phyloP scores from a whole-genome alignment of 2,888 invertebrate genomes.

The Andrena fulva region DNA sequence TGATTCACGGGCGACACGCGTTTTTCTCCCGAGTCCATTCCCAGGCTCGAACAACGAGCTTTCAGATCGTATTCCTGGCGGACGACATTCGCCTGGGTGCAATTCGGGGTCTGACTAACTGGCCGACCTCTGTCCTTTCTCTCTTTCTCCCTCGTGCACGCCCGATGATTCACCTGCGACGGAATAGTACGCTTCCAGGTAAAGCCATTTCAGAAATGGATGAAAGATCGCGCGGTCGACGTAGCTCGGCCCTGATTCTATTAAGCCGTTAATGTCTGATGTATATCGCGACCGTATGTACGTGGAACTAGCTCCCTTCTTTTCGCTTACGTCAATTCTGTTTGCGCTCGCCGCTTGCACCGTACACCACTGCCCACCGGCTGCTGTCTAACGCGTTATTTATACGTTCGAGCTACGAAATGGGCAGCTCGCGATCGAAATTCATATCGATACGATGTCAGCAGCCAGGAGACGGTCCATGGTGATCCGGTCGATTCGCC shows the following conservation, averaged over 20 bases:
- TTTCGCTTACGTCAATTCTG: slow-evolving; percentile 62
- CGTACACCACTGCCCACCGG: slow-evolving; percentile 17
- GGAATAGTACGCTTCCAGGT: slow-evolving; percentile 65
- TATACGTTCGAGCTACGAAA: slow-evolving; percentile 42
- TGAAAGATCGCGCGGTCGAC: slow-evolving; percentile 33
- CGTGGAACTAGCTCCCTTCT: slow-evolving; percentile 45
- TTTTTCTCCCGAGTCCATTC: neutral
- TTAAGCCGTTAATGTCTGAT: slow-evolving; percentile 50
- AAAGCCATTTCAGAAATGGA: slow-evolving; percentile 61
- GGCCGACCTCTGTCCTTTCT: slow-evolving; percentile 34
- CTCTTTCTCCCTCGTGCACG: slow-evolving; percentile 39
- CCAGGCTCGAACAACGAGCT: slow-evolving; percentile 10
- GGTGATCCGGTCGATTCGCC: neutral
- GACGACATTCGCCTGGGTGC: slow-evolving; percentile 46
- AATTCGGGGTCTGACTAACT: slow-evolving; percentile 64
- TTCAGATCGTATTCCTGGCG: slow-evolving; percentile 62
- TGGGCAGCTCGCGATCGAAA: slow-evolving; percentile 30
- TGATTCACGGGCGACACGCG: slow-evolving; percentile 14
- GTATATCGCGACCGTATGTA: slow-evolving; percentile 2
- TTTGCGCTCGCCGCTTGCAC: slow-evolving; percentile 35
- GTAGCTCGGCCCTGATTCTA: slow-evolving; percentile 45
- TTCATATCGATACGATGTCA: slow-evolving; percentile 37
- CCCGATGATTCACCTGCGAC: slow-evolving; percentile 70
- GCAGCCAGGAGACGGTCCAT: neutral
- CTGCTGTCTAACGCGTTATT: slow-evolving; percentile 52